phyloP scores from a whole-genome alignment of 2,797 vertebrate species.

The Gambelia wislizenii region DNA sequence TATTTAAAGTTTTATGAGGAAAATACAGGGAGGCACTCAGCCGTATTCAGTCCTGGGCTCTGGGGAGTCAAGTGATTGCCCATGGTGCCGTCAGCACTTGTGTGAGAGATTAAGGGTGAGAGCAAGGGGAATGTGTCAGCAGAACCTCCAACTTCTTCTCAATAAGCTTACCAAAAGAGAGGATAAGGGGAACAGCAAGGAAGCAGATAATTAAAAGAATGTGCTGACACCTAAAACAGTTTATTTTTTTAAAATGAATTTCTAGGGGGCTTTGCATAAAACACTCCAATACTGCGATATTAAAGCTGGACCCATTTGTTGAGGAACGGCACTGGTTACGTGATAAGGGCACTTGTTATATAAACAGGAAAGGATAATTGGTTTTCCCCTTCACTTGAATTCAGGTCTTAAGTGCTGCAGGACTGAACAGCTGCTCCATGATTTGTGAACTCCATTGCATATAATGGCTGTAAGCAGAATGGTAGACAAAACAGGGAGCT shows the following conservation, averaged over 20 bases:
- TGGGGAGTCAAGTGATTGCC: slow-evolving; percentile 53
- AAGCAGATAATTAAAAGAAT: slow-evolving; percentile 68
- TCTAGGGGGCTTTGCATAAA: slow-evolving; percentile 45
- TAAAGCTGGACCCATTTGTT: slow-evolving; percentile 58
- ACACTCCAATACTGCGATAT: slow-evolving; percentile 63
- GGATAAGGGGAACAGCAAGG: slow-evolving; percentile 23
- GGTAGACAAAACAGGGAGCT: not conserved
- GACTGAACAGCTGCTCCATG: slow-evolving; percentile 14
- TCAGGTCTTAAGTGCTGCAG: slow-evolving; percentile 14
- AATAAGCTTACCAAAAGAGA: slow-evolving; percentile 52
- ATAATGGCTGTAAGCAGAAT: not conserved
- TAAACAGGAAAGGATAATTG: slow-evolving; percentile 45
- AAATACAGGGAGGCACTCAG: slow-evolving; percentile 71
- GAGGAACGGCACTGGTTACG: slow-evolving; percentile 14
- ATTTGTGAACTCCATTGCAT: not conserved
- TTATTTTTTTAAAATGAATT: slow-evolving; percentile 68
- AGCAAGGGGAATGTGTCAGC: slow-evolving; percentile 50
- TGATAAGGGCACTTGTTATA: slow-evolving; percentile 59
- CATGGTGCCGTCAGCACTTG: slow-evolving; percentile 50
- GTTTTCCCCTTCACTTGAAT: not conserved
- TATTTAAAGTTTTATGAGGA: slow-evolving; percentile 77
- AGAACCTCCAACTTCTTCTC: slow-evolving; percentile 50
- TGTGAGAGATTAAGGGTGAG: slow-evolving; percentile 26
- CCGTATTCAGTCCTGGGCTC: slow-evolving; percentile 60
- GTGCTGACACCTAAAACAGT: slow-evolving; percentile 66